Conservation (phyloP, 2,797 vertebrate genomes). For the Rhinoraja longicauda region DNA sequence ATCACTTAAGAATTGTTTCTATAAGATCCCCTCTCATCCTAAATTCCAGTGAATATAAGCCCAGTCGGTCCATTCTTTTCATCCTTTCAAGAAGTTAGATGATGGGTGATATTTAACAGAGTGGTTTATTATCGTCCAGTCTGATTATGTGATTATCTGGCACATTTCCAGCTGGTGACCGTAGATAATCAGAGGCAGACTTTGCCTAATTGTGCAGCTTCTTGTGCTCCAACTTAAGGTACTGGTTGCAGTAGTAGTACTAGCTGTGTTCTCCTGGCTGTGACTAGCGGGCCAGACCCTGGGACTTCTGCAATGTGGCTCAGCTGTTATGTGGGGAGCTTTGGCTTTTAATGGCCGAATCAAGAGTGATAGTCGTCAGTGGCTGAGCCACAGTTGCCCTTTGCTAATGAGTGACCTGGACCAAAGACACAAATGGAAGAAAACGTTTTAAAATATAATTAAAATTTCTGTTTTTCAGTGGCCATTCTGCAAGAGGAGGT, state of each 20-base stretch:
- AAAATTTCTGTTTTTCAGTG: constrained; percentile 61
- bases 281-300: not conserved
- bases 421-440: not conserved
- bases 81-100: no score
- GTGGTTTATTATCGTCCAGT: no score
- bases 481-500: constrained; percentile 86
- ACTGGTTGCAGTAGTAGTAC: not conserved
- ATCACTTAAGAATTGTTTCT: no score
- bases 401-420: not conserved
- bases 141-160: no score
- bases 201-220: not conserved
- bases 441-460: not conserved
- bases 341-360: not conserved
- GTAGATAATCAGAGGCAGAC: not conserved
- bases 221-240: not conserved
- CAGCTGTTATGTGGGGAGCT: no score
- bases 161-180: not conserved
- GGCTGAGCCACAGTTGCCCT: not conserved
- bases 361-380: not conserved
- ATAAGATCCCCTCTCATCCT: no score
- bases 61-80: no score
- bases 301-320: not conserved
- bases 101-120: no score
- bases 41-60: no score
- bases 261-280: not conserved